A percentile compares a stretch with the other conserved stretches of the same genome.
Conservation (phyloP, 2,888 invertebrate species). For the Nymphalis urticae region DNA sequence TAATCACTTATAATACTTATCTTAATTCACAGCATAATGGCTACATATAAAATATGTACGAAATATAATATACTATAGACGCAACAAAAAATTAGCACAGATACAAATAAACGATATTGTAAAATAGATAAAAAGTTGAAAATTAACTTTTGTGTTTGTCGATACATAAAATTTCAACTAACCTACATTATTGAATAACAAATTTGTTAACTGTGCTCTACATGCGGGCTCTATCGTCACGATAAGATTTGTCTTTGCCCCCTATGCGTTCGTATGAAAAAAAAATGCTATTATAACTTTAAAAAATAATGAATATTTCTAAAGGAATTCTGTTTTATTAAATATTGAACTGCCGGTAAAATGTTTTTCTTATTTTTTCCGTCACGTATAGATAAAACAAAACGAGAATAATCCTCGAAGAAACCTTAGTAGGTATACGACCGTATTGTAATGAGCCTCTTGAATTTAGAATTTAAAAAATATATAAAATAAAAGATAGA, state of each 20-base stretch:
- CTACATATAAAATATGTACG: neutral
- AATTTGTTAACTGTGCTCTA: slow-evolving; percentile 38
- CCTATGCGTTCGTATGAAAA: slow-evolving; percentile 35
- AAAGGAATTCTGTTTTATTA: neutral
- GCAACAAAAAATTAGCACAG: slow-evolving; percentile 22
- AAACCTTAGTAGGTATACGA: too few species aligned
- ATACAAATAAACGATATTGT: slow-evolving; percentile 17
- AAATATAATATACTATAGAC: neutral
- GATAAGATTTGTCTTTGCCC: slow-evolving; percentile 41
- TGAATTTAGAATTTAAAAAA: too few species aligned
- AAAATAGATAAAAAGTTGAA: slow-evolving; percentile 15
- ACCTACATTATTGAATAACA: slow-evolving; percentile 40
- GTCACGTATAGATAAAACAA: too few species aligned
- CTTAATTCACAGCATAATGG: neutral
- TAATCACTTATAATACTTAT: neutral
- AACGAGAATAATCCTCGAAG: too few species aligned
- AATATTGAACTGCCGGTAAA: neutral
- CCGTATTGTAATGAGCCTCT: too few species aligned
- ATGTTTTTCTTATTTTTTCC: too few species aligned
- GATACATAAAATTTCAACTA: slow-evolving; percentile 40
- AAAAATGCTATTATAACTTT: slow-evolving; percentile 7
- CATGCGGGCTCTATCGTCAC: slow-evolving; percentile 46
- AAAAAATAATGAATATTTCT: neutral
- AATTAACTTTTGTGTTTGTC: slow-evolving; percentile 31
- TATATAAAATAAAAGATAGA: too few species aligned